Base-by-base conservation (phyloP, 2,888 invertebrate species). In the Aspidiotus destructor region DNA sequence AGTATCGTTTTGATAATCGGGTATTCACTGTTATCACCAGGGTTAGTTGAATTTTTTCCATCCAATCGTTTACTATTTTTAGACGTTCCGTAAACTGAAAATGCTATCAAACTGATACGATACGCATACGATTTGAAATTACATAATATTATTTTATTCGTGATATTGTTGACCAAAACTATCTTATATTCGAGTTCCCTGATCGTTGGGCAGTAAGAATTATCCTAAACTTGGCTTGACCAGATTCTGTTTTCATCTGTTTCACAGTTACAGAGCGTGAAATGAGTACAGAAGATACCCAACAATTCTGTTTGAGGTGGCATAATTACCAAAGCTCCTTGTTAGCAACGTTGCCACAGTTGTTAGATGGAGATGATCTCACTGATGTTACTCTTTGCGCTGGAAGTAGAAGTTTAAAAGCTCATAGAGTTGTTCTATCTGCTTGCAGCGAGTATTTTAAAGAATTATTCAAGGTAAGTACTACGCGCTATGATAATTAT, bases 361-460 rank as follows among this genome's bases (percentile, higher is more conserved):
- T 91, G 75, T 80, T 91, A 73, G 87, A 87, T 74, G 86, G 87
- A 69, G 90, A 90, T 73, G 85, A 89, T 77, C 81, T 92, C 74
- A 88, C 91, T 68, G 92, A 92, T 78, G 90, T 92, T 62, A 92
- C 92, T 11, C 81, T 93, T 60, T 89, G 89, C 72, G 92, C 92
- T 7, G 89, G 87, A 73, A 89, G 90, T 28, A 85, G 88, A 71
- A 86, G 86, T n/a, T 81, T 93, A 73, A 86, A 86, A 74, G 93
- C 92, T 1, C 93, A 93, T 78, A 84, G 86, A 75, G 84, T 93
- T 64, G 88, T 93, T 63, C 80, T 93, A 69, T 92, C 92, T 41
- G 89, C 92, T 72, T 92, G 93, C 79, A 92, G 92, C 78, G 86
- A 87, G 73, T 93, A 93, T 80, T 93, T 93, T 78, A 86, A 90